These are phyloP conservation scores for Chrysolina americana DNA, from an alignment of 2,888 invertebrate genomes.

Conservation along the genomic window DNA sequence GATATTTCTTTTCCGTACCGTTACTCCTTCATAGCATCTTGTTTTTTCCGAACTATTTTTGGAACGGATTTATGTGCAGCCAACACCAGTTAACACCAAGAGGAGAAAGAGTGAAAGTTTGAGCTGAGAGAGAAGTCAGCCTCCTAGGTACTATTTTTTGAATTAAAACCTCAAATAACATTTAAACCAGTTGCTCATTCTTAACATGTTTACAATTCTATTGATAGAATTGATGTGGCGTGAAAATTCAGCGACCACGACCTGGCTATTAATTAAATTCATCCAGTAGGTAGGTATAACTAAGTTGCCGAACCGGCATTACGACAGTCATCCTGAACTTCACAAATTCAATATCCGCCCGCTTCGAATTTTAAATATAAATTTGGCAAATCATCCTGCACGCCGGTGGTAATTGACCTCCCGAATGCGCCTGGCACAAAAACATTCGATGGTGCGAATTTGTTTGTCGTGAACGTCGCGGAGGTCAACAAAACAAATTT, in stretches of 20 bases:
- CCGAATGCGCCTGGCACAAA: slow-evolving; percentile 27
- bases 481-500: slow-evolving; percentile 31
- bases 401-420: slow-evolving; percentile 45
- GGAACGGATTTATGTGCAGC: no score
- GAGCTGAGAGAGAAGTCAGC: no score
- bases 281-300: not conserved
- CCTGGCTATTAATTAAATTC: not conserved
- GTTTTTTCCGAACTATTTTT: no score
- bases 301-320: slow-evolving; percentile 9
- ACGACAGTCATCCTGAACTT: not conserved
- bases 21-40: no score
- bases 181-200: no score
- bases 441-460: slow-evolving; percentile 35
- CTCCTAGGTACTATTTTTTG: no score
- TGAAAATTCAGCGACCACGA: not conserved
- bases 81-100: no score
- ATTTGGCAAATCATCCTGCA: slow-evolving; percentile 35
- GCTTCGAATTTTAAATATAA: slow-evolving; percentile 33
- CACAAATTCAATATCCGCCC: slow-evolving; percentile 23
- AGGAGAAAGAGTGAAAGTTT: no score
- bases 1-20: no score
- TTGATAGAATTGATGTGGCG: not conserved
- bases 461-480: slow-evolving; percentile 32
- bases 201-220: no score
- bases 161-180: no score